Base-by-base conservation (phyloP, 2,113 vertebrate genomes). In the Mormyrus iriodes region DNA sequence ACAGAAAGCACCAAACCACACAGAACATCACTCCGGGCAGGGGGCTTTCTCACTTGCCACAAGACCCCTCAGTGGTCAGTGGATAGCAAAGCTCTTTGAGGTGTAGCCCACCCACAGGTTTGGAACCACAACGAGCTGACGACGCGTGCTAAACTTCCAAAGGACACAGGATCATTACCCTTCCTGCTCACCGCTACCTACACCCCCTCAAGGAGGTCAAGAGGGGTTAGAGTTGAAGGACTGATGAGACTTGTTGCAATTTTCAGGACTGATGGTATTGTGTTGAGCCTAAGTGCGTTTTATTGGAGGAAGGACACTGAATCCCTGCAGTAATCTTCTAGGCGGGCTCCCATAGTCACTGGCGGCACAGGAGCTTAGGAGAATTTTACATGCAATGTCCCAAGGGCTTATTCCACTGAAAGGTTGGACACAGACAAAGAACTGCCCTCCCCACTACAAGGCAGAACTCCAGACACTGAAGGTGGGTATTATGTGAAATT, bases 1-100 rank as follows among this genome's bases (percentile, higher is more conserved):
- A 92, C 15, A 88, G 27, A 87, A 35, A 91, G 2, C 65, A 88
- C 73, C 93, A 35, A 82, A 69, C 82, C 39, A 90, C n/a, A 31
- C 42, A 88, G 46, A 51, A 12, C 13, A 17, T 51, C 35, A 61
- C 6, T 31, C 39, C 3, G 17, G 15, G 27, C 4, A 2, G 4
- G 69, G 13, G 0, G 17, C 15, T 79, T 79, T 17, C 73, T 6
- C 69, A 9, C 69, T 76, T 4, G 69, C 35, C 31, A 4, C 73
- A 6, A 42, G 17, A 42, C 61, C 61, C 10, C 27, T 69, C 10
- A 27, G 61, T 69, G 17, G 73, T 17, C 31, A 8, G 31, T 42
- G 35, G 31, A 79, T 35, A 42, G 73, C 5, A 8, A 19, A 39
- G 69, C 69, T 42, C 17, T 76, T 8, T 17, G 69, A 42, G 35